Percentiles rank a stretch among this genome's conserved stretches.
Conservation (phyloP, 2,113 vertebrate species). For the Myiopsitta monachus region DNA sequence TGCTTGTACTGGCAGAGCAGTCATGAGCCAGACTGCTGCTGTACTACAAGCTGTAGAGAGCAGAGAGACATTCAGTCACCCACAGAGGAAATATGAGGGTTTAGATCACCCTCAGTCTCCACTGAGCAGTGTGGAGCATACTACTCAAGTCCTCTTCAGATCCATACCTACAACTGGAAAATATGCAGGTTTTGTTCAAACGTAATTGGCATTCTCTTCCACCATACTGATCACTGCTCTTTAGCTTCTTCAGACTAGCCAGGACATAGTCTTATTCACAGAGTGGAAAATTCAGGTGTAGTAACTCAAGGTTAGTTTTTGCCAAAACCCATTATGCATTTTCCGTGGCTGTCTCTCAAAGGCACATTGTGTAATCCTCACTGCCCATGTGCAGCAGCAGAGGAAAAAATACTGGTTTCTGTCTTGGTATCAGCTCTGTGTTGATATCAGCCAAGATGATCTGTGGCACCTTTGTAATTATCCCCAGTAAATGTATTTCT, state of each 20-base stretch:
- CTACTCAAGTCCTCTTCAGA: not conserved
- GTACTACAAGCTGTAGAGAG: not conserved
- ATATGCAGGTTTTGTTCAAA: not conserved
- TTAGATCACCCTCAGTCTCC: not conserved
- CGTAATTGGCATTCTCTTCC: not conserved
- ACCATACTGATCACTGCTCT: not conserved
- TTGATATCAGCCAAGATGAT: not conserved
- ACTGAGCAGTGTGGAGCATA: fast-evolving
- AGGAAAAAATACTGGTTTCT: not conserved
- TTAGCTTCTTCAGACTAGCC: not conserved
- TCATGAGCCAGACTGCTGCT: not conserved
- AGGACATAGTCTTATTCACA: not conserved
- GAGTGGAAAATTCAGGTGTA: not conserved
- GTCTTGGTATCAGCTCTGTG: not conserved
- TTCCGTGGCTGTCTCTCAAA: not conserved
- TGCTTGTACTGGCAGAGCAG: not conserved
- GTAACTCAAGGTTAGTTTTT: not conserved
- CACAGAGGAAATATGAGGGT: not conserved
- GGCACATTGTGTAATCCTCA: not conserved
- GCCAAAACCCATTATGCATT: not conserved
- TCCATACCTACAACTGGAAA: not conserved
- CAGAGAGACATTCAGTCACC: not conserved
- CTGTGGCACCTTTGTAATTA: not conserved
- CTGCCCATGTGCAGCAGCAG: not conserved
- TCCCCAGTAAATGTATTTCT: not conserved